phyloP scores from a whole-genome alignment of 2,797 vertebrate genomes.

The Synaphobranchus kaupii region DNA sequence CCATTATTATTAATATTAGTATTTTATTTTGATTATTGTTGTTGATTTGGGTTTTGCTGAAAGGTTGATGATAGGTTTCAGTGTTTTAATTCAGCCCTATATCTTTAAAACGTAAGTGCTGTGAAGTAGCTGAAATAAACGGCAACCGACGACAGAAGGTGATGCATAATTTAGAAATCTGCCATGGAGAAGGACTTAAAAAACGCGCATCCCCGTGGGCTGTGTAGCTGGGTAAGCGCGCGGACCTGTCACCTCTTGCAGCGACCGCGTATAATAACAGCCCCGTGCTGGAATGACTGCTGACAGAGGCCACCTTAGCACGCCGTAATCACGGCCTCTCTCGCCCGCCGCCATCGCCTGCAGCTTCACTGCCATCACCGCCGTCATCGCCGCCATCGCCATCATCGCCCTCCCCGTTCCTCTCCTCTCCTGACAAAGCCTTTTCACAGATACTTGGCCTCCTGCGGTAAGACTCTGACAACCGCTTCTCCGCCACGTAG shows the following conservation, averaged over 20 bases:
- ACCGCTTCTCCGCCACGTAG: neutral
- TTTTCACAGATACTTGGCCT: neutral
- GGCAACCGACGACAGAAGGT: neutral
- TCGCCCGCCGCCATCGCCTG: neutral
- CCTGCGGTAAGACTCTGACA: neutral
- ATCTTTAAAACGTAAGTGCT: neutral
- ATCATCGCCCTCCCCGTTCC: neutral
- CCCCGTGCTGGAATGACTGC: neutral
- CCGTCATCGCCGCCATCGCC: neutral
- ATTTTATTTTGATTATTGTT: neutral
- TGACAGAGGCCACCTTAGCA: neutral
- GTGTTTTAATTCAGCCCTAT: neutral
- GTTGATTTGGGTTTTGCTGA: neutral
- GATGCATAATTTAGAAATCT: neutral
- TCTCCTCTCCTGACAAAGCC: neutral
- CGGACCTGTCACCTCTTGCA: constrained; percentile 2
- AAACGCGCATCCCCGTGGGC: neutral
- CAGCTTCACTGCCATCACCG: neutral
- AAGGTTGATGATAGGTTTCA: neutral
- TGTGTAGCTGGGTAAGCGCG: neutral
- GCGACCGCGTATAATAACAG: neutral
- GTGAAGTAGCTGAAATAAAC: neutral
- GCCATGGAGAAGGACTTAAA: neutral
- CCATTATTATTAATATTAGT: neutral
- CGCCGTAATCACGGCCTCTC: neutral